Conservation (phyloP, 2,113 vertebrate species). For the Pipa parva region DNA sequence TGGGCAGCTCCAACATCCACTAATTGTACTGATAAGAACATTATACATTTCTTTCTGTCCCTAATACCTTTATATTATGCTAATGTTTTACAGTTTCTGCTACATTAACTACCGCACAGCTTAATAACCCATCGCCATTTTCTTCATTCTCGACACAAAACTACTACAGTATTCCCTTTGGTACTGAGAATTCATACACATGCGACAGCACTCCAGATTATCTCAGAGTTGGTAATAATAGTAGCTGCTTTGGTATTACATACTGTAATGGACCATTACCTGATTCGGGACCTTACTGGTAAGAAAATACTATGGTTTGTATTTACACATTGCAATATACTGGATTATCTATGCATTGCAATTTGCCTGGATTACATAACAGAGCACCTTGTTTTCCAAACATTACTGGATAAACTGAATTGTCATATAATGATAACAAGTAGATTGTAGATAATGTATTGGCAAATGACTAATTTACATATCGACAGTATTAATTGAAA, state of each 20-base stretch:
- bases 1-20: too few species aligned
- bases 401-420: too few species aligned
- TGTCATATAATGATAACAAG: too few species aligned
- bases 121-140: background rate
- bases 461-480: too few species aligned
- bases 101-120: fast-evolving
- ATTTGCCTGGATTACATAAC: background rate
- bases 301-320: conserved; percentile 5
- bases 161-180: background rate
- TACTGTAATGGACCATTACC: conserved; percentile 27
- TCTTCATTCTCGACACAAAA: background rate
- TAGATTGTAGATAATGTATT: too few species aligned
- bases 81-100: background rate
- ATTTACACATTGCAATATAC: too few species aligned
- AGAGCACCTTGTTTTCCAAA: too few species aligned
- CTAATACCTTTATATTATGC: too few species aligned
- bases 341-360: background rate
- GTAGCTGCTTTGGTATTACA: background rate
- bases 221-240: conserved; percentile 6
- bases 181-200: background rate
- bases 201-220: background rate
- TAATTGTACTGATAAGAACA: background rate
- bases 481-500: too few species aligned
- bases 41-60: background rate
- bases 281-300: conserved; percentile 11